Conservation (phyloP, 2,113 vertebrate species). For the Greenwoodochromis staneri region DNA sequence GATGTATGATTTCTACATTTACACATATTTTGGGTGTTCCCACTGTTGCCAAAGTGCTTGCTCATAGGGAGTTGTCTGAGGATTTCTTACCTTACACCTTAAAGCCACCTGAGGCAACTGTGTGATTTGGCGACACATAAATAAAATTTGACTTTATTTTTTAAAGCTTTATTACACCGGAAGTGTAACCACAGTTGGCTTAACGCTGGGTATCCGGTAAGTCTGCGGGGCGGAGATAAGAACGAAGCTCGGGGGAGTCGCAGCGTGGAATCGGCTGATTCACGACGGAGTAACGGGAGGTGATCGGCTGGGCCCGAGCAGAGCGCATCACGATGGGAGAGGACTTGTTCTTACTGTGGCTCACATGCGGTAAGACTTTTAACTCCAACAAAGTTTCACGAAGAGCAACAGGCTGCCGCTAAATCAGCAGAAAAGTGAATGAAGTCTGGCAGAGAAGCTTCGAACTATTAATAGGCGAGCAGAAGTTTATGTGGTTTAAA, state of each 20-base stretch:
- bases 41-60: neutral
- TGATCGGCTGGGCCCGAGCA: neutral
- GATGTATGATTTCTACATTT: fast-evolving
- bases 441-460: neutral
- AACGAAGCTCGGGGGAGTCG: neutral
- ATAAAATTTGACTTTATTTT: neutral
- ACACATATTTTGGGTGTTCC: neutral
- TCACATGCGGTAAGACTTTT: conserved; percentile 5
- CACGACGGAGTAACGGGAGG: neutral
- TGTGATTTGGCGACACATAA: neutral
- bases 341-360: neutral
- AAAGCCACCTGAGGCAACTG: neutral
- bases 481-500: neutral
- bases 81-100: neutral
- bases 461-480: neutral
- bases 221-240: conserved; percentile 2
- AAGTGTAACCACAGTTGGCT: neutral
- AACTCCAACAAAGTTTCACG: neutral
- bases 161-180: neutral
- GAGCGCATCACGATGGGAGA: neutral
- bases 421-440: neutral
- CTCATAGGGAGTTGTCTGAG: neutral
- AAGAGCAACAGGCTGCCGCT: neutral
- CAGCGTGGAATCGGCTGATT: neutral
- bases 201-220: neutral